These are phyloP conservation scores for Colaptes auratus DNA, from an alignment of 2,113 vertebrate genomes.

Conservation along the genomic window DNA sequence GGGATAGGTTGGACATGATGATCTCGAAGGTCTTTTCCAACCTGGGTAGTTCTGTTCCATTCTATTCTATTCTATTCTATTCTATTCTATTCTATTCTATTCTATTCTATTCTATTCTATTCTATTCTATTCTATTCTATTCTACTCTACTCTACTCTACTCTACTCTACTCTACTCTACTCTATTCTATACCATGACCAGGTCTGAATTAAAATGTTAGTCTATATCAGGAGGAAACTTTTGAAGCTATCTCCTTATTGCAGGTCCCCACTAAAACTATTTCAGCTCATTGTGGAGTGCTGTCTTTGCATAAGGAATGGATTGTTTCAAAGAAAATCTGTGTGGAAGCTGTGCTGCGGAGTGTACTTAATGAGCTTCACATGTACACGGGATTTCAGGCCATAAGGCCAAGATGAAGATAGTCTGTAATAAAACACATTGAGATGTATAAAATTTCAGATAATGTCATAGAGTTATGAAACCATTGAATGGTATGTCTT, in stretches of 20 bases:
- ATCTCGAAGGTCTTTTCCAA: too few relatives aligned
- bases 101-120: too few relatives aligned
- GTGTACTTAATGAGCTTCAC: not conserved
- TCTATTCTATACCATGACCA: not conserved
- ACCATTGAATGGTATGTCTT: too few relatives aligned
- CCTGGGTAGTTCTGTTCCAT: too few relatives aligned
- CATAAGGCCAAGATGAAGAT: not conserved
- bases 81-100: too few relatives aligned
- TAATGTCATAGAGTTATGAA: too few relatives aligned
- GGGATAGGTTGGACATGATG: too few relatives aligned
- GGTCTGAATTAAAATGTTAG: not conserved
- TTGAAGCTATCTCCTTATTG: not conserved
- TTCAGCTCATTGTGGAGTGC: not conserved
- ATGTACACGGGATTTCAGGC: not conserved
- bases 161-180: too few relatives aligned
- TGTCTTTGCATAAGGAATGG: not conserved
- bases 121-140: too few relatives aligned
- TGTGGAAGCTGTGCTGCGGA: not conserved
- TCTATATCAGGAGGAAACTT: not conserved
- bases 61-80: too few relatives aligned
- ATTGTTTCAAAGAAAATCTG: not conserved
- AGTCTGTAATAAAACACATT: not conserved
- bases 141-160: too few relatives aligned
- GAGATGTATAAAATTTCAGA: not conserved
- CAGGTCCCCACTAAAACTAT: not conserved